Evolutionary conservation across 2,888 invertebrate species (phyloP).

Genomic region (Neoaliturus tenellus): DNA sequence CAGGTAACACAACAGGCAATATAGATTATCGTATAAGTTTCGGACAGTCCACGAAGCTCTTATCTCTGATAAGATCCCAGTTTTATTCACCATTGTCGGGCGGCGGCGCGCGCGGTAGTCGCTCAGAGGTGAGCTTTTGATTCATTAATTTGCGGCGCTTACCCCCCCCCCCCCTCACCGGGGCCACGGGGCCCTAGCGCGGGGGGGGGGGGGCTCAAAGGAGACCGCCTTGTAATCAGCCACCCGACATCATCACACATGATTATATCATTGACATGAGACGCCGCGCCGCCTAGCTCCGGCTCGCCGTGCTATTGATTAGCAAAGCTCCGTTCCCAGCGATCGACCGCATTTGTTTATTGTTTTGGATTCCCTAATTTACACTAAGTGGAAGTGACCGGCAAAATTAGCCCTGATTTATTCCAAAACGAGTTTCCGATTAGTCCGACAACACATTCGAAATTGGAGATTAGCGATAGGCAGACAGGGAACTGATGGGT

Average conservation of each 20-base stretch:
- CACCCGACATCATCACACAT: conserved; percentile 49
- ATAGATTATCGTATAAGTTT: no score
- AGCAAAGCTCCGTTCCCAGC: conserved; percentile 9
- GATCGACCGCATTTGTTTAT: conserved; percentile 27
- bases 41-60: no score
- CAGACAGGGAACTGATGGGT: no score
- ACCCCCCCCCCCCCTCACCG: conserved; percentile 30
- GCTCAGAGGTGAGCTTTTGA: conserved; percentile 36
- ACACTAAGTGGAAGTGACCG: conserved; percentile 30
- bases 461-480: no score
- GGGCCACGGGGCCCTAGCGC: background rate
- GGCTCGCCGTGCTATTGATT: conserved; percentile 22
- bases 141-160: conserved; percentile 50
- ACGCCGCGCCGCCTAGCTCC: background rate
- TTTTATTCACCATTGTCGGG: conserved; percentile 41
- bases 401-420: conserved; percentile 18
- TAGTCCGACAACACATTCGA: no score
- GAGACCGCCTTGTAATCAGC: conserved; percentile 53
- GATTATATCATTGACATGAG: conserved; percentile 51
- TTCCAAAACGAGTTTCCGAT: conserved; percentile 11
- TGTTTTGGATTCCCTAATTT: conserved; percentile 20
- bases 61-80: background rate
- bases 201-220: conserved; percentile 39
- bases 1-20: no score
- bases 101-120: conserved; percentile 32